These are phyloP conservation scores for Abscondita cerata DNA, from an alignment of 2,888 invertebrate genomes.

Conservation along the genomic window DNA sequence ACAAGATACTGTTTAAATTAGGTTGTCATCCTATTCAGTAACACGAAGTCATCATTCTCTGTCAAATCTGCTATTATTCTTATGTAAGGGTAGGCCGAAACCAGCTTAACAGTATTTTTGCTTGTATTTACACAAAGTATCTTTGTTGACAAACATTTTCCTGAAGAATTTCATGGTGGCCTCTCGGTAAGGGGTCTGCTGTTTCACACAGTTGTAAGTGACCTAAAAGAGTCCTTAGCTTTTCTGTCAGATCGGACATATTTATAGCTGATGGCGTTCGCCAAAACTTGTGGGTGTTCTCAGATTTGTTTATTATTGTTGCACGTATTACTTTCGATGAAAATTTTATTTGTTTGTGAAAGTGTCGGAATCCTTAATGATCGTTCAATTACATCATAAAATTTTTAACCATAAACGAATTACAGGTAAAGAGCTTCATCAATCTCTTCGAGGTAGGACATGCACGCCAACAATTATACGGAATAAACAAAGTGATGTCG, in stretches of 20 bases:
- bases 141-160: constrained; percentile 60
- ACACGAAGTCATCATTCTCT: constrained; percentile 54
- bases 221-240: constrained; percentile 43
- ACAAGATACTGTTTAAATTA: constrained; percentile 50
- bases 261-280: constrained; percentile 45
- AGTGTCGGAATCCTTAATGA: neutral
- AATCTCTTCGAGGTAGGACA: constrained; percentile 43
- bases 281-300: constrained; percentile 43
- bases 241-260: constrained; percentile 41
- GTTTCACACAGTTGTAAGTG: constrained; percentile 55
- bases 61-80: constrained; percentile 54
- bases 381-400: constrained; percentile 2
- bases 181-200: constrained; percentile 52
- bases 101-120: constrained; percentile 49
- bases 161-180: constrained; percentile 58
- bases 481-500: constrained; percentile 59
- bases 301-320: constrained; percentile 9
- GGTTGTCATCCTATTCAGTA: constrained; percentile 55
- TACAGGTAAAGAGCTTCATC: constrained; percentile 37
- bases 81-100: constrained; percentile 42
- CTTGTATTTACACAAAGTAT: constrained; percentile 57
- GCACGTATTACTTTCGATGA: neutral
- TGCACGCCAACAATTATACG: constrained; percentile 57
- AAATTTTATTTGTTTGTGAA: no score
- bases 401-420: constrained; percentile 30